These are phyloP conservation scores for Onychorhynchus coronatus DNA, from an alignment of 2,113 vertebrate species.

Conservation along the genomic window DNA sequence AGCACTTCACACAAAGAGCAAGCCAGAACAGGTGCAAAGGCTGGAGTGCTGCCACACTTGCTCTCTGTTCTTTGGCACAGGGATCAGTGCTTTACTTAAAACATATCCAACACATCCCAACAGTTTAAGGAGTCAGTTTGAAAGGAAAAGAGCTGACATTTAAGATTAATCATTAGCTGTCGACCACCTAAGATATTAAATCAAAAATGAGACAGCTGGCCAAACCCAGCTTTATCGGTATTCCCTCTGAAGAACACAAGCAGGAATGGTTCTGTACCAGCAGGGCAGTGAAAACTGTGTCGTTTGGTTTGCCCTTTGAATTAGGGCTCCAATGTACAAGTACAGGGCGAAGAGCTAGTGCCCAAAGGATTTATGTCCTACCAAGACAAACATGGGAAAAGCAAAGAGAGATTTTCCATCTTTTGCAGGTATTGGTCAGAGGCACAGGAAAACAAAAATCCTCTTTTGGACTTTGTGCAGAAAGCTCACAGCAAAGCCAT, in stretches of 20 bases:
- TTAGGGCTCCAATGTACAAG: accelerated
- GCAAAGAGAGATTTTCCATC: not conserved
- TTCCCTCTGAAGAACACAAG: not conserved
- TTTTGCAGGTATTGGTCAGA: not conserved
- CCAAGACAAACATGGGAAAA: not conserved
- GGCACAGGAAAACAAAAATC: not conserved
- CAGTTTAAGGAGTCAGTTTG: not conserved
- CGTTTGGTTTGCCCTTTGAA: not conserved
- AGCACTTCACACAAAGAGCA: conserved; percentile 35
- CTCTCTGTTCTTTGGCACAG: conserved; percentile 1
- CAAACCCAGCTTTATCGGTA: not conserved
- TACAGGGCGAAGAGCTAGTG: not conserved
- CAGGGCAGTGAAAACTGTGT: not conserved
- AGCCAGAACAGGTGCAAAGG: conserved; percentile 41
- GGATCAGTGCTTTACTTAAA: not conserved
- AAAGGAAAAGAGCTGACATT: not conserved
- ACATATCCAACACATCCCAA: not conserved
- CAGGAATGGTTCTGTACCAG: not conserved
- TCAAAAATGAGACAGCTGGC: not conserved
- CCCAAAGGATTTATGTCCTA: not conserved
- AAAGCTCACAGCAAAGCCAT: not conserved
- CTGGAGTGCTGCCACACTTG: not conserved
- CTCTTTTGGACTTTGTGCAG: not conserved
- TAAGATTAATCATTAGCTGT: not conserved
- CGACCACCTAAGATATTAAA: conserved; percentile 4